phyloP scores from a whole-genome alignment of 2,888 invertebrate genomes.

The Drosophila infuscata region DNA sequence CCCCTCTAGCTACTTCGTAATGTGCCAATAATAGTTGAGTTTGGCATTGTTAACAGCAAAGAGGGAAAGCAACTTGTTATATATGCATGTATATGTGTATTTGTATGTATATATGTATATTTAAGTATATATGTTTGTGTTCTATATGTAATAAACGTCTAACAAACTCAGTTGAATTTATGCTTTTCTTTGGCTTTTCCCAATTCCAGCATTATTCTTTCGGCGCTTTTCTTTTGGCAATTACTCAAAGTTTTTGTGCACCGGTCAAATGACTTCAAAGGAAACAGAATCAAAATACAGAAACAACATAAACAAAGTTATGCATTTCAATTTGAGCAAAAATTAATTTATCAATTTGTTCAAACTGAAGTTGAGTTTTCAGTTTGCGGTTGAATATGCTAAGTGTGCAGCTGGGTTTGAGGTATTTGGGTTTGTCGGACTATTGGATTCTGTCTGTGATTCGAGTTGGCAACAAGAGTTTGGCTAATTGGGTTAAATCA shows the following conservation, averaged over 20 bases:
- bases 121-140: constrained; percentile 11
- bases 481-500: constrained; percentile 41
- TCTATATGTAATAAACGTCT: constrained; percentile 28
- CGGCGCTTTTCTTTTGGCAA: constrained; percentile 56
- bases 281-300: constrained; percentile 21
- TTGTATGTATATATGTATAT: constrained; percentile 2
- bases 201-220: constrained; percentile 25
- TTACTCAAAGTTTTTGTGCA: constrained; percentile 73
- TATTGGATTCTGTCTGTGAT: constrained; percentile 42
- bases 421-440: constrained; percentile 4
- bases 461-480: constrained; percentile 30
- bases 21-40: constrained; percentile 75
- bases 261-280: constrained; percentile 55
- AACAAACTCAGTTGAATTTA: constrained; percentile 53
- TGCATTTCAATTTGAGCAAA: constrained; percentile 67
- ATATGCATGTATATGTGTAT: not conserved
- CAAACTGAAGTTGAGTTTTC: constrained; percentile 34
- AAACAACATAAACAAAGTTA: constrained; percentile 45
- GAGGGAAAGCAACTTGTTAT: constrained; percentile 41
- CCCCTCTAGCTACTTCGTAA: constrained; percentile 35
- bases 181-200: constrained; percentile 35
- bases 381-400: constrained; percentile 36
- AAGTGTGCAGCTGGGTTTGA: constrained; percentile 6
- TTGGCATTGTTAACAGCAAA: constrained; percentile 62
- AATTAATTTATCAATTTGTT: constrained; percentile 70